These are phyloP conservation scores for Cristatella mucedo DNA, from an alignment of 2,888 invertebrate genomes.

Conservation along the genomic window DNA sequence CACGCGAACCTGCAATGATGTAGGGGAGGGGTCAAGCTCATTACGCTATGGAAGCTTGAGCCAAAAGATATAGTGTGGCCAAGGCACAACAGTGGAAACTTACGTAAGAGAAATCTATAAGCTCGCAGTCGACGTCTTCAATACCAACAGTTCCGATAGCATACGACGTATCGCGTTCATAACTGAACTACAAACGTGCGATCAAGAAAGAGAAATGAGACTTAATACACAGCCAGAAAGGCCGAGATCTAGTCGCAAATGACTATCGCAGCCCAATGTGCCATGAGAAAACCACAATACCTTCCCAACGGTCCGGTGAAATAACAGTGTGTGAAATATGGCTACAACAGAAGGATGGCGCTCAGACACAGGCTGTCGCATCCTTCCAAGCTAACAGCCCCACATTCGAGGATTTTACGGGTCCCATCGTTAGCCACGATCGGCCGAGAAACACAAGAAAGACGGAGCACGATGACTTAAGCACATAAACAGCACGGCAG, in stretches of 20 bases:
- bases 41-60: too few relatives aligned
- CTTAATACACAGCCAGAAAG: background rate
- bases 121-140: constrained; percentile 91
- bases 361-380: too few relatives aligned
- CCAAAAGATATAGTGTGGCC: too few relatives aligned
- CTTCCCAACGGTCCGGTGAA: constrained; percentile 41
- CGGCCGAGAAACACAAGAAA: too few relatives aligned
- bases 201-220: background rate
- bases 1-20: constrained; percentile 56
- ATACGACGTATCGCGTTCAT: constrained; percentile 81
- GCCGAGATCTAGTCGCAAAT: background rate
- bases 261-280: background rate
- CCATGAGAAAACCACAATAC: constrained; percentile 17
- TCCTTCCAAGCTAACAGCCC: too few relatives aligned
- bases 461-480: too few relatives aligned
- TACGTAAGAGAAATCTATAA: constrained; percentile 89
- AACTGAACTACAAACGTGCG: constrained; percentile 51
- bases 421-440: too few relatives aligned
- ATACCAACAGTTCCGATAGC: constrained; percentile 88
- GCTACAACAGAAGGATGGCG: constrained; percentile 26
- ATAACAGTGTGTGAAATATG: constrained; percentile 41
- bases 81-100: constrained; percentile 29
- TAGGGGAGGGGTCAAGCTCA: too few relatives aligned
- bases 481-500: too few relatives aligned
- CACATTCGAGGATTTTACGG: too few relatives aligned